phyloP scores from a whole-genome alignment of 2,888 invertebrate genomes.

The Drosophila nr. fundita region DNA sequence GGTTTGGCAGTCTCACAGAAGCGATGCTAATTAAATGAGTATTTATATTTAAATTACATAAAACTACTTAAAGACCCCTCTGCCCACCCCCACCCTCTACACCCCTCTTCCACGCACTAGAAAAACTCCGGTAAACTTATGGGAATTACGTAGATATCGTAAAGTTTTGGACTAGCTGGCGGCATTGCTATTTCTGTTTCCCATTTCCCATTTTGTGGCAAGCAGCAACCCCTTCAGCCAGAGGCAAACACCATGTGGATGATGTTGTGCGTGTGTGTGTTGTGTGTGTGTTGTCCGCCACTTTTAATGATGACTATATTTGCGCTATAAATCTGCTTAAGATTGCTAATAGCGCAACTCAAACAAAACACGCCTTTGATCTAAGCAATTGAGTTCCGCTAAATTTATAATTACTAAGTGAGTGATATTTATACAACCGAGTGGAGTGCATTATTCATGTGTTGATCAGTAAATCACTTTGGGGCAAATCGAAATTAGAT shows the following conservation, averaged over 20 bases:
- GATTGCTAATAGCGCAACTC: constrained; percentile 13
- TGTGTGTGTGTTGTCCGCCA: not conserved
- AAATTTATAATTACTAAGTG: constrained; percentile 20
- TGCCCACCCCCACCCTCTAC: not conserved
- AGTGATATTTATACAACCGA: constrained; percentile 2
- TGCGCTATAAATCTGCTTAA: constrained; percentile 26
- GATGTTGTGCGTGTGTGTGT: not conserved
- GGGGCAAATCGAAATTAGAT: not conserved
- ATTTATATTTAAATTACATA: constrained; percentile 79
- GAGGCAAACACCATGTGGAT: constrained; percentile 31
- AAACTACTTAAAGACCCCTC: constrained; percentile 67
- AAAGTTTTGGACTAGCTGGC: constrained; percentile 26
- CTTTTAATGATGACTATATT: constrained; percentile 21
- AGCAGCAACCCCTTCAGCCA: constrained; percentile 31
- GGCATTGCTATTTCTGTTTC: constrained; percentile 8
- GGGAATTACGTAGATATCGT: not conserved
- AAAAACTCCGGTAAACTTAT: not conserved
- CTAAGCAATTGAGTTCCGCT: constrained; percentile 22
- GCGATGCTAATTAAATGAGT: constrained; percentile 77
- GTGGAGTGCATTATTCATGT: not conserved
- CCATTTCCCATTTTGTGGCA: constrained; percentile 12
- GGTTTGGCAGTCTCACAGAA: constrained; percentile 63
- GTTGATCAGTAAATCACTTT: constrained; percentile 10
- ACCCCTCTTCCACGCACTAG: not conserved
- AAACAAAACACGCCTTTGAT: constrained; percentile 38